Evolutionary conservation across 2,888 invertebrate species (phyloP).

Genomic region (Troglohyphantes excavatus): DNA sequence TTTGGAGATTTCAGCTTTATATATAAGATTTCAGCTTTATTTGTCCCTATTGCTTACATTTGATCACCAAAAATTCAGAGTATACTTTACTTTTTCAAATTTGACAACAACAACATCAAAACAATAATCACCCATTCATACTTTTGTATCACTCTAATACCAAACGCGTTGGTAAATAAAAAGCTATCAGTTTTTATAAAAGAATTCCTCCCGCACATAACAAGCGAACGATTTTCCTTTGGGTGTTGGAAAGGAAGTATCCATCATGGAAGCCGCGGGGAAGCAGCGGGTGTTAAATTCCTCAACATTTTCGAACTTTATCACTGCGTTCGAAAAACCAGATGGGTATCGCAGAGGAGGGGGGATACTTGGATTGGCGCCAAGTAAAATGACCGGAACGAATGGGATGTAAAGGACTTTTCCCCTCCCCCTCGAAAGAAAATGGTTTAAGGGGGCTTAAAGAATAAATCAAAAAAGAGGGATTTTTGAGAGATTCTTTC

Average conservation of each 20-base stretch:
- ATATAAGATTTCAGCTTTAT: too few species aligned
- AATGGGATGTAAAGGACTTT: slow-evolving; percentile 29
- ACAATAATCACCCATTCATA: too few species aligned
- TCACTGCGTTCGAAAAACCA: neutral
- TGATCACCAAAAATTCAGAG: too few species aligned
- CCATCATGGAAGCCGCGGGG: neutral
- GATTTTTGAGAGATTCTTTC: neutral
- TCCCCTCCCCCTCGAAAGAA: neutral
- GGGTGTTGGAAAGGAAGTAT: neutral
- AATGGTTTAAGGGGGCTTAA: slow-evolving; percentile 1
- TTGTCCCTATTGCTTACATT: too few species aligned
- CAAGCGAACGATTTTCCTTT: neutral
- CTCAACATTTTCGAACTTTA: neutral
- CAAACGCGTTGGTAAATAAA: neutral
- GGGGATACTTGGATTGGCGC: neutral
- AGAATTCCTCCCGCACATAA: neutral
- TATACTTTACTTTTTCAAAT: too few species aligned
- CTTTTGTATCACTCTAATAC: too few species aligned
- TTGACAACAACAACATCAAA: too few species aligned
- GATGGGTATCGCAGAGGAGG: neutral
- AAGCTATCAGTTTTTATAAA: neutral
- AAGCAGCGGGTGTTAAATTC: neutral
- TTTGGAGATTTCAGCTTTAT: too few species aligned
- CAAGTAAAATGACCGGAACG: slow-evolving; percentile 34
- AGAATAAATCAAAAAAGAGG: slow-evolving; percentile 15